Evolutionary conservation across 2,797 vertebrate genomes (phyloP).

Genomic region (Peromyscus eremicus): DNA sequence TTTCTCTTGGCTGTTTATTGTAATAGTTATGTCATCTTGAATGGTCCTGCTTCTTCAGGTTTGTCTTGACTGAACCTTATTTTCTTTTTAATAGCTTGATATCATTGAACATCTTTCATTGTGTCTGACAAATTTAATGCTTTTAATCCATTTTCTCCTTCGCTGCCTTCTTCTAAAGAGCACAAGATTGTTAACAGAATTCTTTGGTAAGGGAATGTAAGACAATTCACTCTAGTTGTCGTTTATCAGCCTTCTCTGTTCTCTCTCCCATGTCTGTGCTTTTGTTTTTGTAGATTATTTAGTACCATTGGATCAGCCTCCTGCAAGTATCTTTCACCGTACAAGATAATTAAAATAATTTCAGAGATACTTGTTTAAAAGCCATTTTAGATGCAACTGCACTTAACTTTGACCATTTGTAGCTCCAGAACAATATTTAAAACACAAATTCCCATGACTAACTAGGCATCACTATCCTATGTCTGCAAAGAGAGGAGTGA

Average conservation of each 20-base stretch:
- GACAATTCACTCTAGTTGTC: not conserved
- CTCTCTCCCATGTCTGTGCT: not conserved
- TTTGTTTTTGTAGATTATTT: constrained; percentile 54
- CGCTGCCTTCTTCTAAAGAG: constrained; percentile 38
- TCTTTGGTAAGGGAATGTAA: constrained; percentile 42
- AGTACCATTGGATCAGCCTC: not conserved
- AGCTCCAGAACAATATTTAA: constrained; percentile 52
- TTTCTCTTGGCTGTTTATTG: constrained; percentile 47
- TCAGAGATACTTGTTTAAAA: constrained; percentile 49
- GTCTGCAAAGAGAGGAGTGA: constrained; percentile 51
- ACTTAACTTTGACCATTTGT: constrained; percentile 44
- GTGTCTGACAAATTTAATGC: constrained; percentile 53
- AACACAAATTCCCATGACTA: constrained; percentile 36
- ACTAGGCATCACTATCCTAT: constrained; percentile 36
- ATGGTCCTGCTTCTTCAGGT: not conserved
- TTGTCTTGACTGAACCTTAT: not conserved
- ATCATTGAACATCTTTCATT: constrained; percentile 30
- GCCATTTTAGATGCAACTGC: not conserved
- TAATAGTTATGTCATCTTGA: constrained; percentile 48
- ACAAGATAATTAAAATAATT: constrained; percentile 59
- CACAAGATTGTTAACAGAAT: constrained; percentile 37
- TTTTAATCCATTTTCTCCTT: constrained; percentile 59
- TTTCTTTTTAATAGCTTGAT: constrained; percentile 66
- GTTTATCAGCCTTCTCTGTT: constrained; percentile 25
- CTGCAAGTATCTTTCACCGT: constrained; percentile 4